phyloP scores from a whole-genome alignment of 2,113 vertebrate species.

The Camelus dromedarius region DNA sequence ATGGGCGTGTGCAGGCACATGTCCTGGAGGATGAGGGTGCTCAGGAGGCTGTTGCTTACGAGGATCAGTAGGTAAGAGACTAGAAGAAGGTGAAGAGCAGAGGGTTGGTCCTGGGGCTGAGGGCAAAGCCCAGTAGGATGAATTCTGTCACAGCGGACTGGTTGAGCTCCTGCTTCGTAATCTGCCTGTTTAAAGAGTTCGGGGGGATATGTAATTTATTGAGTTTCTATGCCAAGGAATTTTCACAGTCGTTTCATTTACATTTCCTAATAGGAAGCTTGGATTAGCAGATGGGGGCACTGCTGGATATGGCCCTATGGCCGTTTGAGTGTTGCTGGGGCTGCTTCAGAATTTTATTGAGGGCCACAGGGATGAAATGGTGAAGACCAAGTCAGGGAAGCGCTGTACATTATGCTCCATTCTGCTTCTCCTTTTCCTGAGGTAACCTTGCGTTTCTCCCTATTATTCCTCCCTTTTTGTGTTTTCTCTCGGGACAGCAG shows the following conservation, averaged over 20 bases:
- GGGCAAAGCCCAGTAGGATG: slow-evolving; percentile 67
- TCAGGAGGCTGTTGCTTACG: slow-evolving; percentile 61
- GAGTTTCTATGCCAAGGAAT: neutral
- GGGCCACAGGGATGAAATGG: neutral
- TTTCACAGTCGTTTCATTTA: neutral
- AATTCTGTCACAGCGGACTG: slow-evolving; percentile 66
- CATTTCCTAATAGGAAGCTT: neutral
- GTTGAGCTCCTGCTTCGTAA: slow-evolving; percentile 58
- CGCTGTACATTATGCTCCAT: neutral
- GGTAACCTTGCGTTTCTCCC: neutral
- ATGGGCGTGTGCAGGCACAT: slow-evolving; percentile 61
- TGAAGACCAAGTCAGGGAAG: neutral
- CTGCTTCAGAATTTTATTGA: neutral
- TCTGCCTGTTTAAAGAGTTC: slow-evolving; percentile 60
- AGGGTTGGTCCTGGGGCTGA: slow-evolving; percentile 17
- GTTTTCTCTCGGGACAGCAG: neutral
- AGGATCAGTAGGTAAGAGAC: slow-evolving; percentile 69
- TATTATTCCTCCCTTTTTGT: neutral
- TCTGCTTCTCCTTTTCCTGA: neutral
- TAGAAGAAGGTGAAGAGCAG: slow-evolving; percentile 73
- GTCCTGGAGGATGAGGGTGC: slow-evolving; percentile 67
- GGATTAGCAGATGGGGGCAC: neutral
- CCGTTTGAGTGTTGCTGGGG: neutral
- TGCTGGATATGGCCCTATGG: neutral
- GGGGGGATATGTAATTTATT: neutral